Evolutionary conservation across 2,888 invertebrate genomes (phyloP), one percentile per base, ranked within the genome.

Genomic region (Stictocephala bisonia): DNA sequence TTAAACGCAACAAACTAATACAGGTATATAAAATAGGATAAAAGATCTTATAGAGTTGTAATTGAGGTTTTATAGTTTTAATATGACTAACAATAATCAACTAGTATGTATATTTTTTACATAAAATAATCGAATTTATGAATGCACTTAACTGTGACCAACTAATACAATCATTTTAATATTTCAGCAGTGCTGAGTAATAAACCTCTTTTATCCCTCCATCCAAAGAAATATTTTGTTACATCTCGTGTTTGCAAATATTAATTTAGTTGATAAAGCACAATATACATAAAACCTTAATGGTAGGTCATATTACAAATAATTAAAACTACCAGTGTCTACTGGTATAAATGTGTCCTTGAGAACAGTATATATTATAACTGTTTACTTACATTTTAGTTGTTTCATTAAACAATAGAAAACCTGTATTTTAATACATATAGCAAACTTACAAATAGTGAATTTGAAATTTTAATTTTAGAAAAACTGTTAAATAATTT

Each of bases 1-100:
- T 44, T 44, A 64, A 64, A 44, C 64, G 64, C 64, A 64, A 64
- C 64, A 64, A n/a, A 64, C 64, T 64, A 64, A 64, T 64, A 64
- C 64, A 64, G 64, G 64, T 64, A 64, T 41, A 64, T 44, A 20
- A 56, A 56, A 44, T 24, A 44, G 44, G 60, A 26, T 60, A 24
- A 60, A 58, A 60, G 22, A 24, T 60, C 40, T 29, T 29, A 40
- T 60, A 40, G n/a, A n/a, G n/a, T n/a, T n/a, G 20, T 44, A 24
- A 64, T 26, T n/a, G 44, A 44, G 44, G 64, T 64, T 64, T 64
- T 64, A 15, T 64, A 64, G 64, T 40, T 60, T n/a, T 60, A 26
- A 64, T 64, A 64, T 27, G 44, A 13, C 64, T 64, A 15, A 64
- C 41, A 7, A 26, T n/a, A 41, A 64, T 11, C 27, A n/a, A n/a